phyloP scores from a whole-genome alignment of 2,888 invertebrate species.

The Taphrorychus bicolor region DNA sequence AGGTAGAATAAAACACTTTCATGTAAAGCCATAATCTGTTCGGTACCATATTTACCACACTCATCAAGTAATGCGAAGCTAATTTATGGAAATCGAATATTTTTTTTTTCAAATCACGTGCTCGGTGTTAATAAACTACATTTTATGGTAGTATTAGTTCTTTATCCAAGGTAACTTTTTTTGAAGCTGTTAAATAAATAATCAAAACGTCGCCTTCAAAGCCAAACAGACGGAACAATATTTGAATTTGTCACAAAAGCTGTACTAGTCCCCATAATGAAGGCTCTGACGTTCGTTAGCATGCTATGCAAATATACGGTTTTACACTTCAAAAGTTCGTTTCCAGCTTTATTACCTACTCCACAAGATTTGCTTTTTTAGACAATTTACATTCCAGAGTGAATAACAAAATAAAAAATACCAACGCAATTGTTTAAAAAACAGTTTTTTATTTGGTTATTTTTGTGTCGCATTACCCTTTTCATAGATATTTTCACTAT shows the following conservation, averaged over 20 bases:
- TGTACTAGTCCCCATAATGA: background rate
- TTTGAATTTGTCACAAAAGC: background rate
- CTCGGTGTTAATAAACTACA: too few relatives aligned
- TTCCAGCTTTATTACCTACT: background rate
- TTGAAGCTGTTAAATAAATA: too few relatives aligned
- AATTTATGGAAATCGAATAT: too few relatives aligned
- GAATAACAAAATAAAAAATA: background rate
- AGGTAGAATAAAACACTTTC: conserved; percentile 13
- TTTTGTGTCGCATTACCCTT: too few relatives aligned
- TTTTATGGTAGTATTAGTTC: too few relatives aligned
- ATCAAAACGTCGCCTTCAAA: background rate
- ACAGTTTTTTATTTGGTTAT: background rate
- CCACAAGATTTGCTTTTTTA: background rate
- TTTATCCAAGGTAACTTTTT: too few relatives aligned
- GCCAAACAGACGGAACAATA: background rate
- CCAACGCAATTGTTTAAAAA: background rate
- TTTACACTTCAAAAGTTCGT: background rate
- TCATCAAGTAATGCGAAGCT: background rate
- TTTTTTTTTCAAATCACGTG: too few relatives aligned
- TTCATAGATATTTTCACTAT: too few relatives aligned
- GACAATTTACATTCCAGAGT: background rate
- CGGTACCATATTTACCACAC: background rate
- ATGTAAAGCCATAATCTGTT: background rate
- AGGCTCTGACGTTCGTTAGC: background rate
- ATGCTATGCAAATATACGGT: background rate